These are phyloP conservation scores for Neuroterus valhalla DNA, from an alignment of 1,140 invertebrate genomes.

Conservation along the genomic window DNA sequence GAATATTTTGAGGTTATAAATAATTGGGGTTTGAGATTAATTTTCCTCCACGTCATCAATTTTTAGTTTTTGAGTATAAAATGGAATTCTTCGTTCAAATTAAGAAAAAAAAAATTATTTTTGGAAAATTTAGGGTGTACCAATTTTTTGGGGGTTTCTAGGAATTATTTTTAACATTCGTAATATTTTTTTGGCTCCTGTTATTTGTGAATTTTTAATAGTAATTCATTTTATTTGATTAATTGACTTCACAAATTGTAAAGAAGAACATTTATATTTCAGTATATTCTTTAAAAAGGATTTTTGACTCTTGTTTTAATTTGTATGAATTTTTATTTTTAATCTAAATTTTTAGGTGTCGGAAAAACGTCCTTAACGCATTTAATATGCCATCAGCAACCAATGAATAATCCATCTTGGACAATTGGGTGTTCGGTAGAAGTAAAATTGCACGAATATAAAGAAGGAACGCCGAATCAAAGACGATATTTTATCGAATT, in stretches of 20 bases:
- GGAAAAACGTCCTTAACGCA: conserved; percentile 96
- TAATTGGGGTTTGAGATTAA: neutral
- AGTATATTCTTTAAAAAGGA: too few relatives aligned
- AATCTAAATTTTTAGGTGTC: conserved; percentile 79
- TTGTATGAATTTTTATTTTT: neutral
- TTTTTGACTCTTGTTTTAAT: conserved; percentile 31
- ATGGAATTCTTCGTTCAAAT: too few relatives aligned
- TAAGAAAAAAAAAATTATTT: too few relatives aligned
- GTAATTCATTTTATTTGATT: conserved; percentile 30
- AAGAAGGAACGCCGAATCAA: conserved; percentile 93
- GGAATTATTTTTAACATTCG: too few relatives aligned
- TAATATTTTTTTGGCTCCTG: conserved; percentile 27
- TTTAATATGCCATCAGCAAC: conserved; percentile 91
- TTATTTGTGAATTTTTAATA: conserved; percentile 30
- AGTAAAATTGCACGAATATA: conserved; percentile 96
- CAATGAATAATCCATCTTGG: conserved; percentile 90
- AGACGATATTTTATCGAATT: conserved; percentile 95
- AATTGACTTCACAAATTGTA: too few relatives aligned
- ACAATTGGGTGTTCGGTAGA: conserved; percentile 97
- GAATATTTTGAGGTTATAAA: neutral
- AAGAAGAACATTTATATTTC: too few relatives aligned
- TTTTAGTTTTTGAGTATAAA: neutral
- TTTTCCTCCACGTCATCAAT: conserved; percentile 19
- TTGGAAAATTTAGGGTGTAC: too few relatives aligned
- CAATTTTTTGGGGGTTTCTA: too few relatives aligned